Evolutionary conservation across 2,797 vertebrate species (phyloP).

Genomic region (Brachymystax lenok): DNA sequence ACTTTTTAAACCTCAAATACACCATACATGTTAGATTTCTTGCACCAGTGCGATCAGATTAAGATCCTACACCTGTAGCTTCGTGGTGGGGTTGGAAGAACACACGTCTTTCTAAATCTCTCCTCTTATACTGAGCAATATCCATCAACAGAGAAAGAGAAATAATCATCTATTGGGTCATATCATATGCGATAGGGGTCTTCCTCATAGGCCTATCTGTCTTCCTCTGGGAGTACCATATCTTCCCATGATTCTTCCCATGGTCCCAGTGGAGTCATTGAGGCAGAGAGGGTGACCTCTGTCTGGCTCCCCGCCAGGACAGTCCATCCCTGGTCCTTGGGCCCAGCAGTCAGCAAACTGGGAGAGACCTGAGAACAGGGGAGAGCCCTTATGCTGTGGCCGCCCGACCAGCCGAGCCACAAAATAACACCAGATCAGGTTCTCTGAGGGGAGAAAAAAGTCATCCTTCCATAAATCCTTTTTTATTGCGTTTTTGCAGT

Average conservation of each 20-base stretch:
- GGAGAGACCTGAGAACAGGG: background rate
- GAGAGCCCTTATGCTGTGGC: slow-evolving; percentile 44
- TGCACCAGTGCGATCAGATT: no score
- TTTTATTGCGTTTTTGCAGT: slow-evolving; percentile 62
- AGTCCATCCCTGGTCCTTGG: background rate
- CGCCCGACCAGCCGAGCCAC: slow-evolving; percentile 37
- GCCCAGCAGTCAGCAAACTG: slow-evolving; percentile 23
- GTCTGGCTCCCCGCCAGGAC: slow-evolving; percentile 51
- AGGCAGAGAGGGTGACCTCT: slow-evolving; percentile 52
- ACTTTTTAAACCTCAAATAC: no score
- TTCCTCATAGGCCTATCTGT: slow-evolving; percentile 11
- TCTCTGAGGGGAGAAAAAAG: slow-evolving; percentile 65
- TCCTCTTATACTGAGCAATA: background rate
- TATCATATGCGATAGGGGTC: slow-evolving; percentile 14
- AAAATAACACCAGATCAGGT: slow-evolving; percentile 73
- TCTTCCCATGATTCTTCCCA: background rate
- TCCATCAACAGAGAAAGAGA: slow-evolving; percentile 28
- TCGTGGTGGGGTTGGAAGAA: background rate
- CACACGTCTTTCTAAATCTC: slow-evolving; percentile 10
- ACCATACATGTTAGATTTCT: no score
- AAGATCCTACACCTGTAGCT: no score
- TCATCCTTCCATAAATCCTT: slow-evolving; percentile 74
- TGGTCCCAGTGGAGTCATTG: slow-evolving; percentile 56
- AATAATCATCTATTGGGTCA: slow-evolving; percentile 24
- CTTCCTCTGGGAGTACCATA: slow-evolving; percentile 26